Evolutionary conservation across 2,113 vertebrate genomes (phyloP), one percentile per base, ranked within the genome.

Genomic region (Osmerus mordax): DNA sequence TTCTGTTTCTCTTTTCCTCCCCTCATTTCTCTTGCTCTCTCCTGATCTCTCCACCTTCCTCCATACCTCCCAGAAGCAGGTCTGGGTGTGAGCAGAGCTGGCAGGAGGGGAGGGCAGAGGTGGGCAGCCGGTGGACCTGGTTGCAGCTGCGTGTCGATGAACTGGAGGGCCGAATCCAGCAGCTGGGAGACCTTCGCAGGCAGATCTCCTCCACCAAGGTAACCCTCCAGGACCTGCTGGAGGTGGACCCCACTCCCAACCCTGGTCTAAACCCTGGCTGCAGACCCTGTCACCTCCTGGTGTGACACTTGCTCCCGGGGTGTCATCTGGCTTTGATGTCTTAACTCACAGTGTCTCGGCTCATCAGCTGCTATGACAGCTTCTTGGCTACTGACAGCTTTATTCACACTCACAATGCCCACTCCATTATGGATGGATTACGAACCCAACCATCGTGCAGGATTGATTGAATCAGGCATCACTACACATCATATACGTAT

Each of bases 61-160:
- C 91, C 84, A 60, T 82, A 69, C 11, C 1, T 18, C 2, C 9
- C 89, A 81, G 86, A 91, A 93, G 93, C 86, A 91, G 92, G 63
- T 89, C 78, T 79, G 89, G 86, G 80, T 90, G 90, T 87, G 94
- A 95, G 88, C 92, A 86, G 92, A 92, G 89, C 81, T 97, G 95
- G 95, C 92, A 94, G 81, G 80, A 88, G 82, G 94, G 94, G 78
- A 92, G 96, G 92, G 95, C 95, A 47, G 91, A 92, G 91, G 87
- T 96, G 90, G 92, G 94, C 86, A 96, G 96, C 89, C 91, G 94
- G 71, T 99, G 97, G 95, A 94, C 93, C 0, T 98, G 97, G 97
- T 91, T 99, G 88, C 94, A 95, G 88, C 89, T 94, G 83, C 94
- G 95, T 83, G 88, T 97, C 86, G 91, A 93, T 59, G 94, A 95